These are phyloP conservation scores for Linepithema humile DNA, from an alignment of 1,140 invertebrate genomes.

Conservation along the genomic window DNA sequence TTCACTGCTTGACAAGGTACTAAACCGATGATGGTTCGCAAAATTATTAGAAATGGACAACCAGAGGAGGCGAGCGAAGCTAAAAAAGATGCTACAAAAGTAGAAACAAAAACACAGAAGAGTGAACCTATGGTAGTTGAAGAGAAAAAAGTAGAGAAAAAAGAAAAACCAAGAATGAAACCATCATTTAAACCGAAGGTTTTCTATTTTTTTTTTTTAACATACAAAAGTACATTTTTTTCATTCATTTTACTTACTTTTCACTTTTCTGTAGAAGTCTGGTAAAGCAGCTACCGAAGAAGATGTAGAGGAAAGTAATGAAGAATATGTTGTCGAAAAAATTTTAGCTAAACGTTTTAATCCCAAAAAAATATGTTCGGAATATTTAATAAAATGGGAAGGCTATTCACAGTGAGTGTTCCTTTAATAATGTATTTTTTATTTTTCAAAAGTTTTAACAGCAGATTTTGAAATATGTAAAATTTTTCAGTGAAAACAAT, in stretches of 20 bases:
- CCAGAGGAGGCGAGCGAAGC: conserved; percentile 75
- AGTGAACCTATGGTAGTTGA: conserved; percentile 59
- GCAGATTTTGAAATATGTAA: background rate
- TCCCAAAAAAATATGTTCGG: conserved; percentile 89
- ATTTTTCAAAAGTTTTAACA: background rate
- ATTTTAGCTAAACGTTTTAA: conserved; percentile 93
- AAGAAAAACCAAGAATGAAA: conserved; percentile 77
- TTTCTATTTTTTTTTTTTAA: background rate
- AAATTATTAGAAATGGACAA: conserved; percentile 82
- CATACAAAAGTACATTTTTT: background rate
- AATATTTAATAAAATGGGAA: conserved; percentile 94
- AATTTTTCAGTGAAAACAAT: conserved; percentile 87
- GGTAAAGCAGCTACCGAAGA: conserved; percentile 72
- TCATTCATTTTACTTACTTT: background rate
- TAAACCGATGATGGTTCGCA: conserved; percentile 79
- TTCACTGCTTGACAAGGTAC: conserved; percentile 53
- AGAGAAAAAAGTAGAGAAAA: conserved; percentile 72
- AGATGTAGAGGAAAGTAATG: conserved; percentile 82
- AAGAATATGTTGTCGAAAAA: conserved; percentile 90
- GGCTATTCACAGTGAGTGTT: conserved; percentile 88
- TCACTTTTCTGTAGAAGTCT: conserved; percentile 55
- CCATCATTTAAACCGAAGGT: conserved; percentile 81
- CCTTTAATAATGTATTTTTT: background rate
- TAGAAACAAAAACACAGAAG: conserved; percentile 61
- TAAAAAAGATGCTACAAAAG: conserved; percentile 71